Base-by-base conservation (phyloP, 2,113 vertebrate genomes). In the Hiodon tergisus region DNA sequence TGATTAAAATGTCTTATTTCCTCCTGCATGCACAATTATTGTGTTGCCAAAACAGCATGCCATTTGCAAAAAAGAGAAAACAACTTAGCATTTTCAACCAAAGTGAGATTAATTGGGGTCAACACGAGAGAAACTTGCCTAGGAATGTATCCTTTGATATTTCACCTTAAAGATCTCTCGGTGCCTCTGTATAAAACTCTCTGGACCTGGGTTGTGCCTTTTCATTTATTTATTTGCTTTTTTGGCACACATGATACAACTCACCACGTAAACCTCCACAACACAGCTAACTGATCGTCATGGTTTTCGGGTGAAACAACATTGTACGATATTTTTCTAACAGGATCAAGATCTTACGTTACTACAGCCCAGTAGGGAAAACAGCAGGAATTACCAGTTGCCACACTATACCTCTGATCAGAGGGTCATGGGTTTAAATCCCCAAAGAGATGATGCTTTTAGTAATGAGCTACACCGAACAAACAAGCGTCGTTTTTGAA, bases 1-100 rank as follows among this genome's bases (percentile, higher is more conserved):
- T 77, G 78, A 80, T 80, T 72, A 67, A 62, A 77, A 68, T 62
- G n/a, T 74, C 77, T 66, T 13, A 76, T 77, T 69, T 69, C 76
- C 76, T 79, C 46, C 72, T 74, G 16, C 62, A 71, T 60, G 60
- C n/a, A 8, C 67, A 71, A 73, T 10, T 47, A 10, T 67, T 52
- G 75, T 65, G 62, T 75, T 62, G 55, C 66, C 78, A 69, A 78
- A 72, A 72, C 48, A 77, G 54, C 77, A 72, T 80, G 63, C 77
- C 62, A 72, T 77, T 76, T 69, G 52, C 47, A 57, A 67, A 79
- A 69, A 57, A 31, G 47, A 57, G 31, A 63, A 51, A 74, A 60
- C 11, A 62, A 16, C 60, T 57, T 61, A 55, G 74, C 78, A 79
- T 60, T 68, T 76, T 58, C 55, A 55, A 69, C 6, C n/a, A 69